Percentiles rank a stretch among this genome's conserved stretches.
Conservation (phyloP, 2,888 invertebrate species). For the Watsonalla binaria region DNA sequence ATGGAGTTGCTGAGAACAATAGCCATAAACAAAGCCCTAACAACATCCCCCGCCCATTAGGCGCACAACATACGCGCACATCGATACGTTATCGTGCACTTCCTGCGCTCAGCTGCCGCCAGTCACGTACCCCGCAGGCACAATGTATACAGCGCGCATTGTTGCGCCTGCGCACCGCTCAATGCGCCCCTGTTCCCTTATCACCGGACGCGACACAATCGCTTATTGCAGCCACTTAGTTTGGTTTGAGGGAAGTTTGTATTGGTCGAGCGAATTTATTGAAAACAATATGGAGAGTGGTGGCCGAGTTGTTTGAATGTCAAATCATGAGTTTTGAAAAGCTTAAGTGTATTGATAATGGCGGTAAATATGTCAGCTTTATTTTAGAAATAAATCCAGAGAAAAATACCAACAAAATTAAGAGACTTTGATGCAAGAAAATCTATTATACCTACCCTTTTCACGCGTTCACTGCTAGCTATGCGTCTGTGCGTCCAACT, state of each 20-base stretch:
- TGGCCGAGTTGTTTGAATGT: too few relatives aligned
- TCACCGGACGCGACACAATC: conserved; percentile 32
- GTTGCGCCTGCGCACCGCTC: conserved; percentile 24
- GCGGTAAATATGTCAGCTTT: too few relatives aligned
- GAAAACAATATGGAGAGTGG: too few relatives aligned
- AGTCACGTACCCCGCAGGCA: conserved; percentile 44
- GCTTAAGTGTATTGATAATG: too few relatives aligned
- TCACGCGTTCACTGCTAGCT: too few relatives aligned
- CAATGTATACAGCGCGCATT: conserved; percentile 32
- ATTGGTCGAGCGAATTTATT: too few relatives aligned
- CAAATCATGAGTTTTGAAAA: too few relatives aligned
- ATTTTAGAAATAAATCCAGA: too few relatives aligned
- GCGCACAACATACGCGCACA: background rate
- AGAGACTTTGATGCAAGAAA: too few relatives aligned
- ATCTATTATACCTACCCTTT: too few relatives aligned
- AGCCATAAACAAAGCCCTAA: background rate
- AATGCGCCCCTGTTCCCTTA: conserved; percentile 33
- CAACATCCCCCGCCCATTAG: background rate
- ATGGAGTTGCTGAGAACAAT: background rate
- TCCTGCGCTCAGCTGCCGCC: conserved; percentile 35
- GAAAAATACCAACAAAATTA: too few relatives aligned
- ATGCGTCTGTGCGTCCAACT: too few relatives aligned
- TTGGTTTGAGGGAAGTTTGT: background rate
- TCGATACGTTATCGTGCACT: conserved; percentile 47
- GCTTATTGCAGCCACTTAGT: background rate